Evolutionary conservation across 2,797 vertebrate genomes (phyloP).

Genomic region (Steatocranus sp.): DNA sequence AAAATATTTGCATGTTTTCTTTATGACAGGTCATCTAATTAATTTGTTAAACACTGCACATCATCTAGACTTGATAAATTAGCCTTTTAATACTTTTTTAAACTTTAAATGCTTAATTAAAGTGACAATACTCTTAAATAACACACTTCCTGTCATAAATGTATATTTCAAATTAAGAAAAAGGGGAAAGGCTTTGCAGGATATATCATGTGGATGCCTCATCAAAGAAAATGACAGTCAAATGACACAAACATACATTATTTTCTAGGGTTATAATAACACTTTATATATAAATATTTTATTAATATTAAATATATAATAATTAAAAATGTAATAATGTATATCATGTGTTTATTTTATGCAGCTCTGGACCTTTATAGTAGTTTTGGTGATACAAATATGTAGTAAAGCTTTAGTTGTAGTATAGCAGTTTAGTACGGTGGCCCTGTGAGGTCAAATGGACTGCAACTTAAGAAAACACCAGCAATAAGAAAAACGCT

Average conservation of each 20-base stretch:
- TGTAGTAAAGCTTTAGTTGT: not conserved
- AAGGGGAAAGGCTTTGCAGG: not conserved
- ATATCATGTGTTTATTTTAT: not conserved
- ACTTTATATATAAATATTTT: not conserved
- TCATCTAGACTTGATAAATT: not conserved
- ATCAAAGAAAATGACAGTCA: not conserved
- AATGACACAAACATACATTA: not conserved
- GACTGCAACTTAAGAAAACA: not conserved
- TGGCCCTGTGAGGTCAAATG: not conserved
- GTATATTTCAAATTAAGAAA: not conserved
- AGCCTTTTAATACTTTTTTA: not conserved
- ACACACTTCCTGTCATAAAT: not conserved
- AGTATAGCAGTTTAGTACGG: not conserved
- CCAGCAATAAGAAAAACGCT: not conserved
- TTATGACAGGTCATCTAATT: not conserved
- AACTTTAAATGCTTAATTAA: not conserved
- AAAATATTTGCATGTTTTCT: not conserved
- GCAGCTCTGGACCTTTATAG: not conserved
- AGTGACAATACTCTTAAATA: not conserved
- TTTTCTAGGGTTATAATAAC: not conserved
- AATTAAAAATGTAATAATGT: not conserved
- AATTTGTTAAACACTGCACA: not conserved
- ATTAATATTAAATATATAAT: not conserved
- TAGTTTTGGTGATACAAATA: not conserved
- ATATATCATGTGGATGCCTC: not conserved